Base-by-base conservation (phyloP, 1,140 invertebrate genomes). In the Chrysomallon squamiferum region DNA sequence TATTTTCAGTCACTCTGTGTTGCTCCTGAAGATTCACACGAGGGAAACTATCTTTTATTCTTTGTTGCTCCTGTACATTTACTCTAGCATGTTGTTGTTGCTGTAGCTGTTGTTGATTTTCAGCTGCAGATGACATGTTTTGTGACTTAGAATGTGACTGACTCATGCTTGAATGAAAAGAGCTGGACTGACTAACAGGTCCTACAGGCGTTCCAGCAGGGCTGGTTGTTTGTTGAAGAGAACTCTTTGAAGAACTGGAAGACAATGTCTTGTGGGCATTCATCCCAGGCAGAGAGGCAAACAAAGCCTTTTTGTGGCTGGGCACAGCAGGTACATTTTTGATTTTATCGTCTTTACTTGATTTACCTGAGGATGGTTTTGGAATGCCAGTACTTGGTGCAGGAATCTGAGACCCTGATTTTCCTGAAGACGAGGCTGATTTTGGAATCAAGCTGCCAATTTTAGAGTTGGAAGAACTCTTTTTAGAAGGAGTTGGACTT, bases 371-470 rank as follows among this genome's bases (percentile, higher is more conserved):
- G 45, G 72, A 69, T n/a, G 77, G 69, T 22, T 75, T 78, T 56
- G 76, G 70, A 22, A 72, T 69, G 3, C 66, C 66, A 15, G 64
- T 62, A 5, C 65, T 66, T 32, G 67, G 41, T 57, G 68, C 59
- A 27, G 76, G 75, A 56, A 76, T 78, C 43, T 77, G 69, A 7
- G 74, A 74, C 47, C 68, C 69, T 30, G 47, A 59, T 29, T 63
- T 63, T 43, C 58, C 65, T 62, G 63, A 62, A 5, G 64, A 66
- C n/a, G 65, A 68, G 15, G 68, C 50, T 6, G 65, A 59, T 25
- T 68, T 71, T 9, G 64, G 76, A 57, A 80, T 80, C 52, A 81
- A 71, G 57, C 73, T 80, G 22, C 76, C 76, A 22, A 79, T 71
- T 69, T 82, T 82, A 45, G 79, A 72, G 35, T 38, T 38, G 35